Percentiles rank a stretch among this genome's conserved stretches.
phyloP scores from a whole-genome alignment of 2,888 invertebrate genomes.

The Anoplius nigerrimus region DNA sequence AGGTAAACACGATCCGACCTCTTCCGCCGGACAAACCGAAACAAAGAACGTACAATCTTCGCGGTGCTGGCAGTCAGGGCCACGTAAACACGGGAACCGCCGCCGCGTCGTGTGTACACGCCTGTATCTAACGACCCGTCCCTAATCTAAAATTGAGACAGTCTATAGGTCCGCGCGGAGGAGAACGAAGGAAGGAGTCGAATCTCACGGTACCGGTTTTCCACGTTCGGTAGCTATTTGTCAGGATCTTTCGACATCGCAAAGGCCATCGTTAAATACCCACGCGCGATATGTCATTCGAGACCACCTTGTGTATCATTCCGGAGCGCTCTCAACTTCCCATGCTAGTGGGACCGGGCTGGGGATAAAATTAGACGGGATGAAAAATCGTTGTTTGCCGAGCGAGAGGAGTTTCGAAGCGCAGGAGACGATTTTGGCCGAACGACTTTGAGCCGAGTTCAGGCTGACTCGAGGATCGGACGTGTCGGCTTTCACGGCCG shows the following conservation, averaged over 20 bases:
- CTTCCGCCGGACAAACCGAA: no score
- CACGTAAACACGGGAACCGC: no score
- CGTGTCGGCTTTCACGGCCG: neutral
- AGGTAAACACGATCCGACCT: no score
- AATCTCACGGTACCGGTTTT: slow-evolving; percentile 36
- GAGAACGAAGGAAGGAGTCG: slow-evolving; percentile 14
- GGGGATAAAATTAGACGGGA: no score
- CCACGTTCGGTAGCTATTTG: slow-evolving; percentile 26
- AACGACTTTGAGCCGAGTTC: neutral
- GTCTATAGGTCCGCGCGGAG: no score
- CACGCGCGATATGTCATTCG: slow-evolving; percentile 40
- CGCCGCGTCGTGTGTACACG: no score
- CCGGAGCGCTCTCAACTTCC: slow-evolving; percentile 37
- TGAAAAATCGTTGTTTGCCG: no score
- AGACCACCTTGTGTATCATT: slow-evolving; percentile 33
- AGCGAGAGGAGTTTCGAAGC: no score
- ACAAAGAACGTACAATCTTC: no score
- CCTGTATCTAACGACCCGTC: no score
- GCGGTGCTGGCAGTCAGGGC: no score
- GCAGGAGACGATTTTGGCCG: no score
- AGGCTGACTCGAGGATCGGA: neutral
- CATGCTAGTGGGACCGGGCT: slow-evolving; percentile 4
- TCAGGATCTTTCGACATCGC: slow-evolving; percentile 22
- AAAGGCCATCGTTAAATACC: slow-evolving; percentile 33
- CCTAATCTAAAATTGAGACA: neutral